Conservation (phyloP, 2,113 vertebrate genomes). For the Himantopus leucocephalus region DNA sequence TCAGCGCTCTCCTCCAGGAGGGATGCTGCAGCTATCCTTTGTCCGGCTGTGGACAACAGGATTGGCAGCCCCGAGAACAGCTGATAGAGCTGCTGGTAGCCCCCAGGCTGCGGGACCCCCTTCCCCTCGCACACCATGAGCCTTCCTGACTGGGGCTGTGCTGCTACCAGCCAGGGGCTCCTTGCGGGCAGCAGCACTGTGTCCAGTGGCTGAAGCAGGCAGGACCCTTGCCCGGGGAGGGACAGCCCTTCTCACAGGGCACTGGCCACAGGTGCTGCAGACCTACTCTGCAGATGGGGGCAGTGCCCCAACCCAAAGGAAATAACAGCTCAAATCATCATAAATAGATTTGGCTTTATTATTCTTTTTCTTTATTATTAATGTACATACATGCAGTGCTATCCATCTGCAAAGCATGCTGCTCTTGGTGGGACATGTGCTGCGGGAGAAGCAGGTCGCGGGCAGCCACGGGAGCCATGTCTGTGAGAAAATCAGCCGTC, state of each 20-base stretch:
- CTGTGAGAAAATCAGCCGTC: background rate
- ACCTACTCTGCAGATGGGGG: background rate
- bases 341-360: background rate
- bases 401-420: background rate
- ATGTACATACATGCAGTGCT: background rate
- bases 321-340: background rate
- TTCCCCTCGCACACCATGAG: background rate
- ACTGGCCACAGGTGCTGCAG: background rate
- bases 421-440: accelerated
- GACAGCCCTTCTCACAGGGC: background rate
- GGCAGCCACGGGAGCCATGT: background rate
- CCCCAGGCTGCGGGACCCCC: background rate
- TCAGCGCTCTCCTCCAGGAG: background rate
- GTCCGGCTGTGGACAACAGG: background rate
- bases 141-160: background rate
- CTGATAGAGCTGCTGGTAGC: background rate
- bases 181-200: background rate
- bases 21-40: background rate
- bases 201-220: background rate
- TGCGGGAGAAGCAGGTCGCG: accelerated
- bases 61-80: background rate
- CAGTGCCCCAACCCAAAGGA: background rate
- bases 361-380: background rate
- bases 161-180: background rate
- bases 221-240: background rate